Conservation (phyloP, 1,140 invertebrate genomes). For the Hypothenemus hampei region DNA sequence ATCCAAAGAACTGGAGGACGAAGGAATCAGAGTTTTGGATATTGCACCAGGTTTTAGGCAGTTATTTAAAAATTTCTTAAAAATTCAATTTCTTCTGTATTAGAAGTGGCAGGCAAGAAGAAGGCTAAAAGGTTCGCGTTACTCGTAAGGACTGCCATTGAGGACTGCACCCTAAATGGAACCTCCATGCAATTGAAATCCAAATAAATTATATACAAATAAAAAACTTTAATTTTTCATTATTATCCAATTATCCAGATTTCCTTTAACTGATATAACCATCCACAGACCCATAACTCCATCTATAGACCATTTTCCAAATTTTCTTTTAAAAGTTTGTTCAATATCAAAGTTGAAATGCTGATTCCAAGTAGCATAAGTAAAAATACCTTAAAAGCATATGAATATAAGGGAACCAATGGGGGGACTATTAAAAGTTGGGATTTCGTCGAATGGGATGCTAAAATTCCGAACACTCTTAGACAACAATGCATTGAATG, state of each 20-base stretch:
- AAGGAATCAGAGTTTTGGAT: constrained; percentile 17
- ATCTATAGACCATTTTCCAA: too few relatives aligned
- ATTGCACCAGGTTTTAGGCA: constrained; percentile 15
- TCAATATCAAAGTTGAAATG: constrained; percentile 17
- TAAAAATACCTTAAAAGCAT: constrained; percentile 15
- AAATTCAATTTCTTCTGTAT: background rate
- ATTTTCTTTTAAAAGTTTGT: constrained; percentile 3
- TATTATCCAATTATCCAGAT: too few relatives aligned
- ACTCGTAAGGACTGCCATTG: constrained; percentile 1
- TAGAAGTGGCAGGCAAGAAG: background rate
- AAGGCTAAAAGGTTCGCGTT: background rate
- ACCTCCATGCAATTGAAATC: background rate
- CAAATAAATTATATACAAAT: background rate
- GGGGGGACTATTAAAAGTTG: constrained; percentile 7
- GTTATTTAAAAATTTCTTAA: background rate
- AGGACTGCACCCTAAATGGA: constrained; percentile 2
- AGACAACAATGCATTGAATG: constrained; percentile 13
- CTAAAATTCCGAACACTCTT: constrained; percentile 12
- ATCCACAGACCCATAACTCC: too few relatives aligned
- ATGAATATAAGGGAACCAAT: too few relatives aligned
- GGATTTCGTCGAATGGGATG: constrained; percentile 13
- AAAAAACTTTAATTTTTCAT: too few relatives aligned
- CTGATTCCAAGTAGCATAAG: constrained; percentile 13
- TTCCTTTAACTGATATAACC: too few relatives aligned
- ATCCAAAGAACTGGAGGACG: constrained; percentile 10